phyloP scores from a whole-genome alignment of 2,797 vertebrate species.

The Hippopotamyrus pictus region DNA sequence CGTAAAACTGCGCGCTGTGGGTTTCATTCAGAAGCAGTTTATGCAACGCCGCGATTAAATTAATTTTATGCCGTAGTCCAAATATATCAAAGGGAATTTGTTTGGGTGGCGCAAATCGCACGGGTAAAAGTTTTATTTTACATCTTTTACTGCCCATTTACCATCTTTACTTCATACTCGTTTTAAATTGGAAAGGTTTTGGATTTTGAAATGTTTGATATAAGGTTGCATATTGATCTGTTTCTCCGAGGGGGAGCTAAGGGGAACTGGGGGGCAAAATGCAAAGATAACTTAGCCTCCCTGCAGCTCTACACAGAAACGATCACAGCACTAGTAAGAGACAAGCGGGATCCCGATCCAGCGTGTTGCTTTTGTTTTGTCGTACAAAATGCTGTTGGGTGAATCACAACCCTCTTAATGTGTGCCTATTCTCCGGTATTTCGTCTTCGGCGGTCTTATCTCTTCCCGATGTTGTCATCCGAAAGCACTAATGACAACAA shows the following conservation, averaged over 20 bases:
- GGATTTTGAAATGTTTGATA: background rate
- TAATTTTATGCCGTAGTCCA: background rate
- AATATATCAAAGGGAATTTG: background rate
- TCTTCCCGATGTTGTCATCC: background rate
- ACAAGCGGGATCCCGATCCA: background rate
- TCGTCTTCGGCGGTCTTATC: background rate
- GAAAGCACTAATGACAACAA: background rate
- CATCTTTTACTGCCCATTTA: background rate
- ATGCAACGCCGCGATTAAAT: background rate
- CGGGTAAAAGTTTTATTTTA: background rate
- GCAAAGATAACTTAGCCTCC: background rate
- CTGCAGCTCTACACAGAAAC: background rate
- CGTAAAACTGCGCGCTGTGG: background rate
- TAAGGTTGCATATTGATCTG: slow-evolving; percentile 8
- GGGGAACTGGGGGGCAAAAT: background rate
- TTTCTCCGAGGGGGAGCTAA: background rate
- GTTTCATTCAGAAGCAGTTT: background rate
- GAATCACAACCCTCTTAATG: background rate
- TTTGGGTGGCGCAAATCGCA: background rate
- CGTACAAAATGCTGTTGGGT: background rate
- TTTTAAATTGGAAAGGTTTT: background rate
- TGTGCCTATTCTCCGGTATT: background rate
- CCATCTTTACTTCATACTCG: background rate
- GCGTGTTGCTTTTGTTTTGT: background rate
- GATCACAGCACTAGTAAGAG: background rate